Evolutionary conservation across 2,888 invertebrate species (phyloP), one percentile per base, ranked within the genome.

Genomic region (Horisme vitalbata): DNA sequence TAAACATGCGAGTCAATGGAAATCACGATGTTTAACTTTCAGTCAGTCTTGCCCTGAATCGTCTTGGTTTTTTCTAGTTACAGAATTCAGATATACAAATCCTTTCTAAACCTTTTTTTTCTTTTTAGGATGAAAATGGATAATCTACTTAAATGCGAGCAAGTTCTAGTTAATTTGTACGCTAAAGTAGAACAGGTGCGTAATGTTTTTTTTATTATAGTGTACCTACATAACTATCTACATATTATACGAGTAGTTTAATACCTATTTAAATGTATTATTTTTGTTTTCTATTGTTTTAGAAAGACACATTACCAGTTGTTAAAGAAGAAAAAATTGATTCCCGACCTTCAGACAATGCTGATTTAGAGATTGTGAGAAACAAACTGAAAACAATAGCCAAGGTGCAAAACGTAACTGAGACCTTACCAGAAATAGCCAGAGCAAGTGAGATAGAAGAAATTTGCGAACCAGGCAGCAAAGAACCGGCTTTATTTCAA

Each of bases 71-170:
- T n/a, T n/a, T n/a, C n/a, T n/a, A n/a, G n/a, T n/a, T n/a, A n/a
- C n/a, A n/a, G n/a, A n/a, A n/a, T n/a, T n/a, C n/a, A n/a, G n/a
- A n/a, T n/a, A n/a, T n/a, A n/a, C n/a, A n/a, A n/a, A n/a, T n/a
- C n/a, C n/a, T n/a, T n/a, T n/a, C n/a, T n/a, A n/a, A n/a, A n/a
- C n/a, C n/a, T 44, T 18, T 34, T 7, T 36, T 38, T 49, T 57
- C 55, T 57, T 69, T 81, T 65, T 75, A 94, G 94, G 71, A 90
- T 94, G 82, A 93, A 93, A 82, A 88, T 93, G 76, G 93, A 93
- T 59, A 94, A 93, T 37, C 75, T 94, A 33, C 79, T 90, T 12
- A 93, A 93, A 79, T 94, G 94, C 71, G 94, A 94, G 79, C 92
- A 92, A 68, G 93, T 94, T 45, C 81, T 94, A 23, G 76, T 91